These are phyloP conservation scores for Mus spicilegus DNA, from an alignment of 2,113 vertebrate genomes.

Conservation along the genomic window DNA sequence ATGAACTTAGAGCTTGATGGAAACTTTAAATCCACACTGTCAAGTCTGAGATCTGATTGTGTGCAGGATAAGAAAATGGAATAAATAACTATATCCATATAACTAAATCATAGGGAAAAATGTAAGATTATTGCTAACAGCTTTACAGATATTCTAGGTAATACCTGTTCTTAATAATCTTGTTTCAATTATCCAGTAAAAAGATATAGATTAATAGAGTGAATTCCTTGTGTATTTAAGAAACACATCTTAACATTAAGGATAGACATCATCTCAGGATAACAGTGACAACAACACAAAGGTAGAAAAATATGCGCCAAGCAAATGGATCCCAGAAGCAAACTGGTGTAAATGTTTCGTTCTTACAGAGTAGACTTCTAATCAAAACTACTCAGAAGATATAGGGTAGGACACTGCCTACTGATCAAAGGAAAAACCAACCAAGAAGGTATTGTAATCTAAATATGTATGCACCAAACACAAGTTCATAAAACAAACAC, in stretches of 20 bases:
- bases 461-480: background rate
- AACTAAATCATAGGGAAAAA: background rate
- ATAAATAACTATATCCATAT: background rate
- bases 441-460: background rate
- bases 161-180: background rate
- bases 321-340: background rate
- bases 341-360: background rate
- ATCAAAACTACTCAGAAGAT: background rate
- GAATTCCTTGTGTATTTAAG: background rate
- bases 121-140: background rate
- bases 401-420: background rate
- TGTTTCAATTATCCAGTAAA: background rate
- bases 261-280: background rate
- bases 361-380: background rate
- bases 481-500: background rate
- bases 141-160: background rate
- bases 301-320: background rate
- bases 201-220: background rate
- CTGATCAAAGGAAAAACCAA: background rate
- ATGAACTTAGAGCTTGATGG: conserved; percentile 11
- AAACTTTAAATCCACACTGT: background rate
- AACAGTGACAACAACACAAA: no score
- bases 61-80: background rate
- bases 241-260: background rate
- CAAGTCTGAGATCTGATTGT: conserved; percentile 30